A percentile compares a stretch with the other conserved stretches of the same genome.
Conservation (phyloP, 2,797 vertebrate species). For the Chrosomus eos region DNA sequence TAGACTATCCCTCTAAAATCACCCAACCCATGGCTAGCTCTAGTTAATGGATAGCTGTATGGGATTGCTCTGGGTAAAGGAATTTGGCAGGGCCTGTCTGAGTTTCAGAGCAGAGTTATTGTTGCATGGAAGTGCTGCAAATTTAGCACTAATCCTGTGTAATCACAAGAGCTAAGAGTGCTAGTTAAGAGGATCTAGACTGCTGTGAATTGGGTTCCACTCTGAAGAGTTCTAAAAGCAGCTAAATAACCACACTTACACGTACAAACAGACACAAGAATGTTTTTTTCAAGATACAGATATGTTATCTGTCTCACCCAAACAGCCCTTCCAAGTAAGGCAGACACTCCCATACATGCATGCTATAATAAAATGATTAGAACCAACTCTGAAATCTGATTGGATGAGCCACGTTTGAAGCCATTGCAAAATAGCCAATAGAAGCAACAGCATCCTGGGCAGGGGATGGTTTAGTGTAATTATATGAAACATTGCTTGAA, state of each 20-base stretch:
- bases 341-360: neutral
- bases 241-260: constrained; percentile 5
- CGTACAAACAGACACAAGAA: constrained; percentile 33
- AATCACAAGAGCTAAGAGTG: constrained; percentile 67
- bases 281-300: constrained; percentile 55
- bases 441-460: neutral
- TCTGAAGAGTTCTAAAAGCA: constrained; percentile 39
- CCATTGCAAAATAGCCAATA: neutral
- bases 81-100: constrained; percentile 22
- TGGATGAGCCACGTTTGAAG: neutral
- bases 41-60: constrained; percentile 56
- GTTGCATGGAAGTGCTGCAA: constrained; percentile 57
- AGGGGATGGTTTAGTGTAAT: constrained; percentile 5
- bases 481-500: neutral
- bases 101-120: constrained; percentile 46
- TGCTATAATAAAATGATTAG: neutral
- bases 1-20: constrained; percentile 44
- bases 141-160: constrained; percentile 76
- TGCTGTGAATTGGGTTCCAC: constrained; percentile 45
- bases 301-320: constrained; percentile 45
- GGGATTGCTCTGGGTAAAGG: constrained; percentile 27
- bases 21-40: constrained; percentile 34
- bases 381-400: neutral
- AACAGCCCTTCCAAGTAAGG: constrained; percentile 22
- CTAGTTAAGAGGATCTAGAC: constrained; percentile 73